These are phyloP conservation scores for Polietes domitor DNA, from an alignment of 2,888 invertebrate genomes.

Conservation along the genomic window DNA sequence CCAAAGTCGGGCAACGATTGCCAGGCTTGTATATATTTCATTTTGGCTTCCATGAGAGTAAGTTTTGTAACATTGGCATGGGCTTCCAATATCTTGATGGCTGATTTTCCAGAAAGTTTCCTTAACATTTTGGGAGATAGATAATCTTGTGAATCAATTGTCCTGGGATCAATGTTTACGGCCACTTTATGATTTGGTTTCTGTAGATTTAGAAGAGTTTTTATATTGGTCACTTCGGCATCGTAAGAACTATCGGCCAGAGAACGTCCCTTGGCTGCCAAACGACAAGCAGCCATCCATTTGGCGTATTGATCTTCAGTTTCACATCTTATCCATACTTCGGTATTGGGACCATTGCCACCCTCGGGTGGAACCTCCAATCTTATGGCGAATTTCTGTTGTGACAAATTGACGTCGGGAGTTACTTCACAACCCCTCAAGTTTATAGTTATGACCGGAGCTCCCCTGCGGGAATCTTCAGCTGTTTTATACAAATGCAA, in stretches of 20 bases:
- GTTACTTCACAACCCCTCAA: conserved; percentile 97
- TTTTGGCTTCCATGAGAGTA: conserved; percentile 93
- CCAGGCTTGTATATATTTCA: conserved; percentile 99
- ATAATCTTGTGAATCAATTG: conserved; percentile 94
- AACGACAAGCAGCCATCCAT: conserved; percentile 98
- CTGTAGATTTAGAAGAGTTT: conserved; percentile 94
- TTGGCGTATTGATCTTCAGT: conserved; percentile 98
- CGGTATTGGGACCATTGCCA: conserved; percentile 98
- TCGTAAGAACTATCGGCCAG: conserved; percentile 97
- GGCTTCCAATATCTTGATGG: conserved; percentile 95
- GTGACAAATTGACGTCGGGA: conserved; percentile 96
- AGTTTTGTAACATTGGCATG: conserved; percentile 97
- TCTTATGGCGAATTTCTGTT: conserved; percentile 96
- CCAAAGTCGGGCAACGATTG: conserved; percentile 98
- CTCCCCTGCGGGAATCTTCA: conserved; percentile 87
- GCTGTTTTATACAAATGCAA: conserved; percentile 91
- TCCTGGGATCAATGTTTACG: conserved; percentile 85
- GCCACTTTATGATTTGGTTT: conserved; percentile 89
- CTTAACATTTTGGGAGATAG: conserved; percentile 92
- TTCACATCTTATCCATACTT: conserved; percentile 97
- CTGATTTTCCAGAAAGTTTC: conserved; percentile 92
- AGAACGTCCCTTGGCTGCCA: conserved; percentile 97
- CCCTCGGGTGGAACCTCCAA: conserved; percentile 95
- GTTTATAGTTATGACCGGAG: conserved; percentile 88
- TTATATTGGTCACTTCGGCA: conserved; percentile 93